Evolutionary conservation across 2,888 invertebrate genomes (phyloP), one percentile per base, ranked within the genome.

Genomic region (Sinopyrophorus schimmeli): DNA sequence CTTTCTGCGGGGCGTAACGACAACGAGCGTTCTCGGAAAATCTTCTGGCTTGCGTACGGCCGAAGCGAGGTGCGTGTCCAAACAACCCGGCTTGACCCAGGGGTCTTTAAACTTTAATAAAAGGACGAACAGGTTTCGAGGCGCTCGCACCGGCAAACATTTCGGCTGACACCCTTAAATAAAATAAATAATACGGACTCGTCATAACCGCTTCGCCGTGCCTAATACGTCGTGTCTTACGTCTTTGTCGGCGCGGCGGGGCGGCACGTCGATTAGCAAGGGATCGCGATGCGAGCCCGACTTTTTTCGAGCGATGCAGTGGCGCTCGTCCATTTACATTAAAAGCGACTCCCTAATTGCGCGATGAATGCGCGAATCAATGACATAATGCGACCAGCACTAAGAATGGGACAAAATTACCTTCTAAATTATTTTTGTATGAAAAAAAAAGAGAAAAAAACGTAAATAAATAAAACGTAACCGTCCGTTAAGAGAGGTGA

Each of bases 61-160:
- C n/a, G n/a, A n/a, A n/a, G n/a, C n/a, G n/a, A n/a, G n/a, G 54
- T 54, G 49, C 54, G 54, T 55, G 52, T 54, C 52, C 58, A 56
- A 58, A 58, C 56, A 61, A 61, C 55, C 58, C 56, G 56, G 49
- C 44, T 54, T 60, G 60, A 60, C 62, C 62, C 52, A 60, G 53
- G 56, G 62, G 62, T 62, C 60, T 62, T 62, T 62, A 62, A 62
- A 62, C 61, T 61, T 61, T 58, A 60, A 59, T 61, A 60, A 58
- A 60, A 61, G 59, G 58, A 60, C 47, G 58, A 47, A 62, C 60
- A 55, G 61, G 61, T 62, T 62, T 59, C 44, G 46, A 52, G 47
- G 52, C 46, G 44, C 53, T 48, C 53, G 41, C 46, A 53, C 53
- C 52, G 44, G 51, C 53, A 53, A 54, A 56, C 47, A 56, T 50